Percentiles rank a stretch among this genome's conserved stretches.
Conservation (phyloP, 2,888 invertebrate genomes). For the Heliconius sara region DNA sequence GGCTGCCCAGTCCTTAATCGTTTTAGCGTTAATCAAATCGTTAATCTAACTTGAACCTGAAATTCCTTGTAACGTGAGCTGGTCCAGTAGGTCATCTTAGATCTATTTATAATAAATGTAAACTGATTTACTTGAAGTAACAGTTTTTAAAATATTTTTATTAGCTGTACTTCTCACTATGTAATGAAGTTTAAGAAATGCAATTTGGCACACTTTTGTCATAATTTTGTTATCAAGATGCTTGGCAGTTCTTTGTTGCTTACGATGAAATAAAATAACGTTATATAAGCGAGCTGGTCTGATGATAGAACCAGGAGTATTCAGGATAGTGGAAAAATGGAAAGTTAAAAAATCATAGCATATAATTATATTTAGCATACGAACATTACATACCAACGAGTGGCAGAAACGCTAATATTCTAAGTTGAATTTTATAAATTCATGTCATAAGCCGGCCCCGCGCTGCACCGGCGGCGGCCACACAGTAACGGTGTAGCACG, state of each 20-base stretch:
- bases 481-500: constrained; percentile 40
- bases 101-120: constrained; percentile 11
- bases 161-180: too few species aligned
- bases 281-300: background rate
- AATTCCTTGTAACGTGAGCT: background rate
- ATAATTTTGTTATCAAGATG: too few species aligned
- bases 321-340: too few species aligned
- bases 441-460: constrained; percentile 14
- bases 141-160: background rate
- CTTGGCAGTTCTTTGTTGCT: too few species aligned
- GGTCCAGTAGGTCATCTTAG: background rate
- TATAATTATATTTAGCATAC: too few species aligned
- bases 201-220: background rate
- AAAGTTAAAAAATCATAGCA: too few species aligned
- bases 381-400: too few species aligned
- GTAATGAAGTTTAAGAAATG: too few species aligned
- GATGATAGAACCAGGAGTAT: background rate
- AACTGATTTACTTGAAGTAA: background rate
- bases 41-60: constrained; percentile 5
- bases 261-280: background rate
- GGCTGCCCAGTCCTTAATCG: background rate
- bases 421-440: constrained; percentile 13
- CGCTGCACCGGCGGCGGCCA: constrained; percentile 25
- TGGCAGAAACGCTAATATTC: background rate
- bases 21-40: background rate